These are phyloP conservation scores for Microtus montanus DNA, from an alignment of 2,113 vertebrate species.

Conservation along the genomic window DNA sequence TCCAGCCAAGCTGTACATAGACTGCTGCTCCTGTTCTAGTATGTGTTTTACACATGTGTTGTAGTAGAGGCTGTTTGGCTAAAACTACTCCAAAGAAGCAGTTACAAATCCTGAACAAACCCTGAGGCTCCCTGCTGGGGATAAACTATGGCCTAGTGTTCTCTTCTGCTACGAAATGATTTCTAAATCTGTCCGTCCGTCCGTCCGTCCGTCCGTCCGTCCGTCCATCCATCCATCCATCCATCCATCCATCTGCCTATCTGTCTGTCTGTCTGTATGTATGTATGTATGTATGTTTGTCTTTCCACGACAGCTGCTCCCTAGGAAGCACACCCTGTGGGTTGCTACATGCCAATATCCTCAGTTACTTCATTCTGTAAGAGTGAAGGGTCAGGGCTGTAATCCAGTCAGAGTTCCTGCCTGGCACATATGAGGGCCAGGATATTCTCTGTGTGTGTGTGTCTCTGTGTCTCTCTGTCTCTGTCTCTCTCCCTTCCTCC, in stretches of 20 bases:
- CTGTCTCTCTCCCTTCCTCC: accelerated
- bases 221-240: too few relatives aligned
- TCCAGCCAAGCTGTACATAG: background rate
- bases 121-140: background rate
- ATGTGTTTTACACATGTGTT: background rate
- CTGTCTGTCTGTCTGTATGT: too few relatives aligned
- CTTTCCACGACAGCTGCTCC: background rate
- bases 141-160: background rate
- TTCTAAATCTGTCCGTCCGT: background rate
- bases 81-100: background rate
- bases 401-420: background rate
- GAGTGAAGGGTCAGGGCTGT: too few relatives aligned
- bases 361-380: background rate
- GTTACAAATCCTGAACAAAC: background rate
- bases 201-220: too few relatives aligned
- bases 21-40: background rate
- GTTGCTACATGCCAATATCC: background rate
- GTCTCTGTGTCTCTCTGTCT: background rate
- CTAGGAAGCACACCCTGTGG: background rate
- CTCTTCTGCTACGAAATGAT: background rate
- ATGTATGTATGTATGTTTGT: too few relatives aligned
- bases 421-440: background rate
- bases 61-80: background rate
- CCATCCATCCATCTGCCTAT: too few relatives aligned
- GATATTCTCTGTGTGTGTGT: too few relatives aligned